Evolutionary conservation across 1,140 invertebrate species (phyloP), one percentile per base, ranked within the genome.

Genomic region (Zaprionus gabonicus): DNA sequence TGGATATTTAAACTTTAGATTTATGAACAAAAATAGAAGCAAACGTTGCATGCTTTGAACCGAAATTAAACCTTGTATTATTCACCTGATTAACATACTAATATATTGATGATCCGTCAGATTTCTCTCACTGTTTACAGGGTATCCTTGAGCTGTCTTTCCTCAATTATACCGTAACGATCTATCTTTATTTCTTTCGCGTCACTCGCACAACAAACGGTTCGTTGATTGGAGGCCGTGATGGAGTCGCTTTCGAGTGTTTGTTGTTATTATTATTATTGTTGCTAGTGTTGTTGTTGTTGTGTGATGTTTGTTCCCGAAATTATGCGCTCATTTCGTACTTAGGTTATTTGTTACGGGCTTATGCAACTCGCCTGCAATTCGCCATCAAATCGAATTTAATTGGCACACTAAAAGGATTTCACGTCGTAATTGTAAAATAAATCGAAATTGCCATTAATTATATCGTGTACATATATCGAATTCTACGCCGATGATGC

Each of bases 221-320:
- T 36, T 57, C 57, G 63, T 71, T 83, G 83, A 83, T 88, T 88
- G 83, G 17, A 59, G 66, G 27, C 49, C 36, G 6, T 1, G 25
- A 36, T 58, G 51, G 53, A 56, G 41, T 20, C 28, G 36, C 60
- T 83, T 74, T 84, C 41, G 66, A 76, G 72, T 72, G 36, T 44
- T 68, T 46, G 41, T 46, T 46, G 41, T 46, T 46, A 46, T 56
- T 44, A 59, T 41, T 20, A 51, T 51, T 56, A 3, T 67, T 41
- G 3, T 23, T 65, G 23, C 27, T 28, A 27, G 38, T 57, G 38
- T 12, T 31, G 57, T 55, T 58, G 25, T 69, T 41, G 17, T 38
- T 34, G 60, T 17, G 57, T 15, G 55, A 59, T 67, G 44, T 67
- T 67, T 63, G 58, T 57, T 31, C 62, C 17, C 10, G 28, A 57